phyloP scores from a whole-genome alignment of 2,113 vertebrate genomes.

The Isurus oxyrinchus region DNA sequence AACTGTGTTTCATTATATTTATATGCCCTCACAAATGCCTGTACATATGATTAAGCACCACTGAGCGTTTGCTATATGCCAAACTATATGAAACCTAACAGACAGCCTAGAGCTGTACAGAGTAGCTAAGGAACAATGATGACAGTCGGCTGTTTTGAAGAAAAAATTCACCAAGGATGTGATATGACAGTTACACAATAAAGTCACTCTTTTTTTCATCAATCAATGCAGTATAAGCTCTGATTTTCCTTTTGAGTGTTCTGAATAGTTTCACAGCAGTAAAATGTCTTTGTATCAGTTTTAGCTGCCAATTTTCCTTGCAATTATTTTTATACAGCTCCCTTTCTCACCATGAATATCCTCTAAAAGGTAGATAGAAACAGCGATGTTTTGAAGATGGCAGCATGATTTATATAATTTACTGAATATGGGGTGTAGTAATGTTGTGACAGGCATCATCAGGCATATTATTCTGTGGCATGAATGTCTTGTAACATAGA shows the following conservation, averaged over 20 bases:
- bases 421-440: background rate
- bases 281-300: background rate
- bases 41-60: background rate
- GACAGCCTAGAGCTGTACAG: background rate
- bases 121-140: conserved; percentile 20
- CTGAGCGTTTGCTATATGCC: background rate
- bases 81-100: conserved; percentile 16
- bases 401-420: background rate
- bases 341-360: background rate
- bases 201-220: background rate
- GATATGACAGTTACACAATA: conserved; percentile 36
- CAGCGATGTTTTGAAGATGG: background rate
- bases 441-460: background rate
- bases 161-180: background rate
- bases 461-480: background rate
- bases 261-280: background rate
- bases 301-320: background rate
- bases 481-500: background rate
- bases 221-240: background rate
- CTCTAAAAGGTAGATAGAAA: background rate
- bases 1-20: background rate
- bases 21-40: background rate
- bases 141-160: conserved; percentile 21
- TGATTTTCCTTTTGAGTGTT: conserved; percentile 17
- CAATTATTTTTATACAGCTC: background rate